These are phyloP conservation scores for Psittacus erithacus DNA, from an alignment of 2,113 vertebrate genomes.

Conservation along the genomic window DNA sequence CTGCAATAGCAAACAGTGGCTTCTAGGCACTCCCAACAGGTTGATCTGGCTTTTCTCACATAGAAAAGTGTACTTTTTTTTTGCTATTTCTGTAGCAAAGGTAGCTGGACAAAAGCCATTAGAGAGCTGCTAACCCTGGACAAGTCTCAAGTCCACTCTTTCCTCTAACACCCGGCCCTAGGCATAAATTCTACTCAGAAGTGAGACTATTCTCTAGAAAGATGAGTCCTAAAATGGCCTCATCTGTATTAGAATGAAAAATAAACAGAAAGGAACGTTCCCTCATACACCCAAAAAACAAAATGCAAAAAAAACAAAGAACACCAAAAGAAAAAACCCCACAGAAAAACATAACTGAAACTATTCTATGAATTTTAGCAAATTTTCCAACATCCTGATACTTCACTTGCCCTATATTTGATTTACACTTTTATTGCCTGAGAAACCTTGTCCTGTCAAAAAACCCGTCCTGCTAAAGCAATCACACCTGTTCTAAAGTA, in stretches of 20 bases:
- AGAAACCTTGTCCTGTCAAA: not conserved
- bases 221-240: not conserved
- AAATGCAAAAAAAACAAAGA: too few species aligned
- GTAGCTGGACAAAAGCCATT: not conserved
- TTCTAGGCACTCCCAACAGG: not conserved
- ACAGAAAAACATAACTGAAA: not conserved
- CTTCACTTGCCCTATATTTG: not conserved
- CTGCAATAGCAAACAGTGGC: not conserved
- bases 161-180: not conserved
- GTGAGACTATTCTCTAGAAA: not conserved
- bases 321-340: not conserved
- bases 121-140: not conserved
- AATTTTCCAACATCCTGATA: not conserved
- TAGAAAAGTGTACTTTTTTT: not conserved
- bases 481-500: not conserved
- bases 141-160: not conserved
- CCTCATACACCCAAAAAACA: not conserved
- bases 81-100: not conserved
- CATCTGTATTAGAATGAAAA: not conserved
- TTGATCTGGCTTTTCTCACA: not conserved
- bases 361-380: not conserved
- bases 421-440: not conserved
- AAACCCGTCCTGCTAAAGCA: not conserved
- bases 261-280: not conserved
- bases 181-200: not conserved